These are phyloP conservation scores for Antheraea yamamai DNA, from an alignment of 2,888 invertebrate genomes.

Conservation along the genomic window DNA sequence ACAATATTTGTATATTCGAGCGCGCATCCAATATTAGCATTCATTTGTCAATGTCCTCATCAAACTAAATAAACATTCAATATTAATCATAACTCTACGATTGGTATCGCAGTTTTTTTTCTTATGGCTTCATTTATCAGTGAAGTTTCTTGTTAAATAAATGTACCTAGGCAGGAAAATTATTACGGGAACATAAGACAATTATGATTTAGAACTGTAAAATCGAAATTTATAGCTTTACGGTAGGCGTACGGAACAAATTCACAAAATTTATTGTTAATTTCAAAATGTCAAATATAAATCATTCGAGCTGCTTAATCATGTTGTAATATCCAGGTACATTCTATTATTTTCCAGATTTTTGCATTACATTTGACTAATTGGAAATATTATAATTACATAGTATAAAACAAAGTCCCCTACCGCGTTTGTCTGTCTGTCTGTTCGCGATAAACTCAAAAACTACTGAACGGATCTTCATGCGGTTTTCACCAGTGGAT, in stretches of 20 bases:
- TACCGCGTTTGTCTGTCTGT: too few relatives aligned
- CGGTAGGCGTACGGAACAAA: constrained; percentile 3
- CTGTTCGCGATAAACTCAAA: too few relatives aligned
- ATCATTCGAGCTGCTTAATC: constrained; percentile 1
- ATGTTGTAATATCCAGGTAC: background rate
- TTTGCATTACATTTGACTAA: background rate
- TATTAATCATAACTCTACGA: background rate
- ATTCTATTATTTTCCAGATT: background rate
- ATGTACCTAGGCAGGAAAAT: background rate
- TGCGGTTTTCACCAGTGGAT: too few relatives aligned
- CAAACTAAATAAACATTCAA: background rate
- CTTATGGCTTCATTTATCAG: background rate
- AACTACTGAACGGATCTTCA: too few relatives aligned
- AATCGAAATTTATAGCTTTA: constrained; percentile 10
- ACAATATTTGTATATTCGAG: background rate
- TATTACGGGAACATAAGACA: background rate
- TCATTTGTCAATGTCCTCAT: background rate
- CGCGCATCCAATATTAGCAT: background rate
- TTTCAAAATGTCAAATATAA: constrained; percentile 5
- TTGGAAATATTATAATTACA: background rate
- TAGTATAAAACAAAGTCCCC: too few relatives aligned
- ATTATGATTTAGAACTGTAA: constrained; percentile 4
- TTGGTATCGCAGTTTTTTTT: background rate
- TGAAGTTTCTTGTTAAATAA: background rate
- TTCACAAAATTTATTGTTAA: constrained; percentile 3